Base-by-base conservation (phyloP, 2,797 vertebrate species). In the Catostomus latipinnis region DNA sequence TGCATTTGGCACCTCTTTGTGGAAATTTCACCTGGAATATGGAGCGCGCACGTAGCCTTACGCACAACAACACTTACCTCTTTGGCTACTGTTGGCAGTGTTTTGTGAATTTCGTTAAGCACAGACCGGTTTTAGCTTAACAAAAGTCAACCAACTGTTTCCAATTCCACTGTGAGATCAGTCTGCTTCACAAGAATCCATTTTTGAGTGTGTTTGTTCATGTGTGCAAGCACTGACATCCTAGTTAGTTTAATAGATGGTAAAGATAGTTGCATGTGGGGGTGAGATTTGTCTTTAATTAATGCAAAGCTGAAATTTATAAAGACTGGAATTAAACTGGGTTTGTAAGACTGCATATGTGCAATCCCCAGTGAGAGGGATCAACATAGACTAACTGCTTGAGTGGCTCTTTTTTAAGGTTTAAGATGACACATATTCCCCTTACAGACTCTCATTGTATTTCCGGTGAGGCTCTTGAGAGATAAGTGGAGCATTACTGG, bases 351-450 rank as follows among this genome's bases (percentile, higher is more conserved):
- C 72, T 74, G 60, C 72, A 74, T 60, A 74, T 67, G 62, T 57
- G 74, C 50, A 76, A 46, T 76, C 74, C 74, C 53, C 62, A 45
- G 62, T 6, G 74, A 67, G 62, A 66, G n/a, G 62, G 74, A 76
- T 76, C 52, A 76, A 62, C 53, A 2, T 14, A 76, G 74, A 76
- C 74, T 76, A 76, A 76, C 49, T 66, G 73, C 73, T 75, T 75
- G 65, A 76, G 74, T 76, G 43, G 43, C 62, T 76, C 74, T 34
- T 34, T 76, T 76, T 12, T 3, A 62, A 52, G 74, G 43, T 18
- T 76, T 76, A 66, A 18, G 34, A 67, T 56, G 53, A 65, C 49
- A 46, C 50, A n/a, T 34, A 76, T 74, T 53, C 60, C 22, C 60
- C 50, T 74, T 63, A 16, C 60, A n/a, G 45, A 74, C 16, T 76